Base-by-base conservation (phyloP, 2,888 invertebrate genomes). In the Alloplasta piceator region DNA sequence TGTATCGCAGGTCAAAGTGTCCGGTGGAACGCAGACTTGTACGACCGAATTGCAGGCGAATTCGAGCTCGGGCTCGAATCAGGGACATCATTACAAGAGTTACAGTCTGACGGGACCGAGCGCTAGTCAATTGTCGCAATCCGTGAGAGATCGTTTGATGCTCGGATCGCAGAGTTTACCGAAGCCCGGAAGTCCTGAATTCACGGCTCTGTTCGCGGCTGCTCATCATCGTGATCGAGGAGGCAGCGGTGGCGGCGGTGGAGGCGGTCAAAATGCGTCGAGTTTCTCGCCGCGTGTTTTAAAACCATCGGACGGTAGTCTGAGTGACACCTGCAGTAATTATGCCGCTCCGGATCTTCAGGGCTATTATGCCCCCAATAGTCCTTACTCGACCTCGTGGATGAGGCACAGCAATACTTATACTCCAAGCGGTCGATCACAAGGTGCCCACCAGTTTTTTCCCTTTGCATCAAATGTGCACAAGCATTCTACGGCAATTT, bases 11-110 rank as follows among this genome's bases (percentile, higher is more conserved):
- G 93, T 97, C 43, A 98, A 98, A 93, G 96, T 97, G 38, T 97
- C 97, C 5, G 97, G 97, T 10, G 98, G 98, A 39, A 97, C 98
- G 0, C 98, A 98, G 92, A 98, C 98, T 5, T 96, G 97, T 87
- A 96, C 96, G 46, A 96, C 96, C 87, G 96, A 96, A 88, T 93
- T 96, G 48, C 95, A 95, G 91, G 95, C 91, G 0, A 92, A 90
- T 83, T 87, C 89, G 38, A 84, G 85, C 5, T 87, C 90, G 4
- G 73, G 75, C 38, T 68, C 76, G 43, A 90, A 82, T 74, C 91
- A 91, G 78, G 96, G 95, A 77, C 95, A 96, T 73, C 96, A 96
- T 85, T 96, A 96, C 88, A 97, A 97, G 90, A 97, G 97, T 72
- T 97, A 96, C 92, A 97, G 97, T 1, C 92, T 97, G 85, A 97